Percentiles rank a stretch among this genome's conserved stretches.
Evolutionary conservation across 2,888 invertebrate genomes (phyloP).

Genomic region (Baccha elongata): DNA sequence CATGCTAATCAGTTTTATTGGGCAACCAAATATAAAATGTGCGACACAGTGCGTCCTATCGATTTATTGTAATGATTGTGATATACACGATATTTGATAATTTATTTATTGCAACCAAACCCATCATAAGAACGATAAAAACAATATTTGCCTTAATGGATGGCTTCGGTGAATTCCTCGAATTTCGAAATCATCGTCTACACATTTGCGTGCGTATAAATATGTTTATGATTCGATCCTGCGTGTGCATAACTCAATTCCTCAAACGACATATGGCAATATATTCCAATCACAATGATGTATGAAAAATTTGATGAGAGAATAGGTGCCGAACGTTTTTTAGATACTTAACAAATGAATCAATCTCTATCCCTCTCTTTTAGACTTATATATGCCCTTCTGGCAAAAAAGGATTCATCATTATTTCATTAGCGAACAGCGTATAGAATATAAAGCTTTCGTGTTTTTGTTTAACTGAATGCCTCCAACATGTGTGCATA

Average conservation of each 20-base stretch:
- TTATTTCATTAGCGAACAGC: slow-evolving; percentile 70
- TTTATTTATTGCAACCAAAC: slow-evolving; percentile 64
- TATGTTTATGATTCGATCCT: slow-evolving; percentile 67
- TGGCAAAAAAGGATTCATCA: slow-evolving; percentile 66
- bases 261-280: slow-evolving; percentile 73
- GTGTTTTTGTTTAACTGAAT: slow-evolving; percentile 62
- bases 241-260: slow-evolving; percentile 74
- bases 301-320: slow-evolving; percentile 57
- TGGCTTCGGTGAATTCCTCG: neutral
- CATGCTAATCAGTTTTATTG: slow-evolving; percentile 65
- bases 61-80: slow-evolving; percentile 42
- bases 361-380: neutral
- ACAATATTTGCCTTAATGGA: slow-evolving; percentile 3
- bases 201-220: no score
- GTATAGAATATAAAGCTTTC: slow-evolving; percentile 41
- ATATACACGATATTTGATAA: slow-evolving; percentile 71
- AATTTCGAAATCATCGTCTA: no score
- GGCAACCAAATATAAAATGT: slow-evolving; percentile 31
- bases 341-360: slow-evolving; percentile 65
- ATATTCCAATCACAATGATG: slow-evolving; percentile 75
- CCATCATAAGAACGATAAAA: slow-evolving; percentile 54
- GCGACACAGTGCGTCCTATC: slow-evolving; percentile 47
- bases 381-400: neutral
- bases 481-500: slow-evolving; percentile 35
- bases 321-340: slow-evolving; percentile 62